A percentile compares a stretch with the other conserved stretches of the same genome.
phyloP scores from a whole-genome alignment of 2,113 vertebrate genomes.

The Entomyzon cyanotis region DNA sequence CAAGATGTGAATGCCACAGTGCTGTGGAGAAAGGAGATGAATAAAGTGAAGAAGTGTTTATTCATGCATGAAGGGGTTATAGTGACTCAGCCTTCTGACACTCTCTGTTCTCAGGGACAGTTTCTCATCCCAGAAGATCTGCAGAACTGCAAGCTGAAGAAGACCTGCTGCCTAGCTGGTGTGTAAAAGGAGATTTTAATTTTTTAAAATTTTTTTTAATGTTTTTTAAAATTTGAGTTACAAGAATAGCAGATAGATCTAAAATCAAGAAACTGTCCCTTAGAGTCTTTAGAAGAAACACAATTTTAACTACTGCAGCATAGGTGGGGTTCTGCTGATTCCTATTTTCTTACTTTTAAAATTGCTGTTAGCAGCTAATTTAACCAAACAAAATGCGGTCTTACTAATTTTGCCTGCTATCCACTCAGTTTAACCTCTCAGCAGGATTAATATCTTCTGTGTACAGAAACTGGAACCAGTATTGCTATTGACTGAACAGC shows the following conservation, averaged over 20 bases:
- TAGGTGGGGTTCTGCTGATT: not conserved
- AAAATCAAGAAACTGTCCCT: not conserved
- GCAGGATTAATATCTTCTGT: not conserved
- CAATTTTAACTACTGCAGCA: not conserved
- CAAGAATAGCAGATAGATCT: not conserved
- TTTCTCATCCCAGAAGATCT: constrained; percentile 13
- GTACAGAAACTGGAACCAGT: not conserved
- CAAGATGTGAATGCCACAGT: not conserved
- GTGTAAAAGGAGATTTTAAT: not conserved
- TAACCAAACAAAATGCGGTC: not conserved
- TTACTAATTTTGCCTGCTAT: not conserved
- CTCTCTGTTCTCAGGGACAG: not conserved
- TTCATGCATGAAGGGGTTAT: not conserved
- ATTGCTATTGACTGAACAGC: not conserved
- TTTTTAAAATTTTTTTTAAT: too few relatives aligned
- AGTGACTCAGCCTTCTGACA: not conserved
- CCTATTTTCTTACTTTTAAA: not conserved
- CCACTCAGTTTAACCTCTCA: not conserved
- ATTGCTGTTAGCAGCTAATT: not conserved
- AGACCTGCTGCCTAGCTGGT: not conserved
- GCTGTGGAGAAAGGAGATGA: not conserved
- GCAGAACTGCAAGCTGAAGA: not conserved
- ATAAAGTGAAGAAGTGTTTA: not conserved
- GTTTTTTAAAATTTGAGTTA: not conserved
- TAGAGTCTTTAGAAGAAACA: not conserved